Evolutionary conservation across 2,888 invertebrate genomes (phyloP).

Genomic region (Morinoia aosen): DNA sequence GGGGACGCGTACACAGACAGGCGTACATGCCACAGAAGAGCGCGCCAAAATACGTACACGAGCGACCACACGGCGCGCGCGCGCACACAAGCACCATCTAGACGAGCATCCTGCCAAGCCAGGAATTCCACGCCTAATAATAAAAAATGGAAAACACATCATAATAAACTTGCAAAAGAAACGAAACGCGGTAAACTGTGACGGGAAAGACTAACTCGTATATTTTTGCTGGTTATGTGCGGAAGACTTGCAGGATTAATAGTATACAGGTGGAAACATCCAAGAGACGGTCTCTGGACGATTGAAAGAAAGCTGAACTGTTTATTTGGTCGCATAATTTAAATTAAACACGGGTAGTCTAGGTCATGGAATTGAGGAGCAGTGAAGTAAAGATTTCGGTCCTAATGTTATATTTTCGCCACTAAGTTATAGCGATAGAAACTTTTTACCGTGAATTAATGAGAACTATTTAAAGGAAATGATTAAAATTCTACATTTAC

Average conservation of each 20-base stretch:
- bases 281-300: no score
- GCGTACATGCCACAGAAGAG: not conserved
- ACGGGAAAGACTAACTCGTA: not conserved
- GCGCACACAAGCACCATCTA: slow-evolving; percentile 42
- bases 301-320: no score
- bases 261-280: no score
- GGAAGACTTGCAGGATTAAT: not conserved
- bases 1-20: slow-evolving; percentile 42
- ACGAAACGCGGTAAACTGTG: not conserved
- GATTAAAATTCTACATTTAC: not conserved
- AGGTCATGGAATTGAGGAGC: not conserved
- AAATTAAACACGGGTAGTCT: not conserved
- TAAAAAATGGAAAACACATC: not conserved
- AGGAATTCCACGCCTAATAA: slow-evolving; percentile 4
- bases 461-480: not conserved
- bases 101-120: slow-evolving; percentile 48
- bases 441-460: not conserved
- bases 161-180: not conserved
- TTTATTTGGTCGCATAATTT: not conserved
- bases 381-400: not conserved
- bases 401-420: no score
- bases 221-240: not conserved
- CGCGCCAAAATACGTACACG: slow-evolving; percentile 36
- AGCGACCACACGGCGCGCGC: not conserved
- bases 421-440: not conserved